These are phyloP conservation scores for Pseudachorutes palmiensis DNA, from an alignment of 1,140 invertebrate genomes.

Conservation along the genomic window DNA sequence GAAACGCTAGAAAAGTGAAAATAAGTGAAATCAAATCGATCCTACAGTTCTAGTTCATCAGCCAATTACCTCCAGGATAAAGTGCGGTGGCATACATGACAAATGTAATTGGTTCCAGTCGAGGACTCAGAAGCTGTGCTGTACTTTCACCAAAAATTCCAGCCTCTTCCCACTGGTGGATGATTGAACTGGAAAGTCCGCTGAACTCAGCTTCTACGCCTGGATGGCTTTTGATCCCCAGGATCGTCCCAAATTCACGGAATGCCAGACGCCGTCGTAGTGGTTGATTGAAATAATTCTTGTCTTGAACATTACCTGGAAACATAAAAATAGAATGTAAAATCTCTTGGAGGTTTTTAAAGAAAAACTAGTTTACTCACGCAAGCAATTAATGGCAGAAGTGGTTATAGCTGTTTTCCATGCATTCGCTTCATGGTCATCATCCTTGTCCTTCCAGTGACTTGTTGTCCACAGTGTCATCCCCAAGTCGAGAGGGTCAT, in stretches of 20 bases:
- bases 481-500: background rate
- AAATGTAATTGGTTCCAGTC: background rate
- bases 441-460: background rate
- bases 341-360: background rate
- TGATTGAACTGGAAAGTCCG: background rate
- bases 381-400: background rate
- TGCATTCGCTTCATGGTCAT: background rate
- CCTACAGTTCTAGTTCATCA: too few species aligned
- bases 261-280: slow-evolving; percentile 2
- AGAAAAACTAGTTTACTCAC: background rate
- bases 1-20: too few species aligned
- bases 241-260: slow-evolving; percentile 7
- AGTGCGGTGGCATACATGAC: slow-evolving; percentile 5
- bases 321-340: background rate
- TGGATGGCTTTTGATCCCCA: background rate
- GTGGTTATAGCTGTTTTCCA: background rate
- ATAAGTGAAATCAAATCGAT: too few species aligned
- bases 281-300: background rate
- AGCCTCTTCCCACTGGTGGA: background rate
- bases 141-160: background rate
- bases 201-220: background rate
- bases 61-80: slow-evolving; percentile 6
- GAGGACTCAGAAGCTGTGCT: background rate
- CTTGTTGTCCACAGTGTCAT: slow-evolving; percentile 5
- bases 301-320: background rate